Evolutionary conservation across 2,113 vertebrate genomes (phyloP), one percentile per base, ranked within the genome.

Genomic region (Tylochromis polylepis): DNA sequence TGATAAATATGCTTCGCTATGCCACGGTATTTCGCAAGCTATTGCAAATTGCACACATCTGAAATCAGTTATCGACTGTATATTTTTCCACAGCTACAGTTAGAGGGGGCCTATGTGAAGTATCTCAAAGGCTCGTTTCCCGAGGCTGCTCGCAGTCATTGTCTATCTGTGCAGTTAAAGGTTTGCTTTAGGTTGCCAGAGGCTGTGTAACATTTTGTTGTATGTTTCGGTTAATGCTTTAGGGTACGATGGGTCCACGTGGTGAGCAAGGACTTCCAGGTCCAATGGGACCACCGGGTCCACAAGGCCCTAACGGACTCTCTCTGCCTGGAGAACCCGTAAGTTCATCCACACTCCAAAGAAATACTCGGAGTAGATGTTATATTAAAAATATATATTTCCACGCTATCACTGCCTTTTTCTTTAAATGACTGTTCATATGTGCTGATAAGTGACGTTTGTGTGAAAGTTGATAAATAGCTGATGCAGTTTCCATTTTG

Each of bases 301-400:
- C 99, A 2, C 99, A 99, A 93, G 99, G 99, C 58, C 98, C 98
- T 81, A 98, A 97, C 0, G 99, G 99, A 90, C 94, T 99, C 36
- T 99, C 99, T 90, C 96, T 99, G 91, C 98, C 98, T 0, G 99
- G 99, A 86, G 97, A 98, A 95, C 98, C 98, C 91, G 99, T 99
- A 84, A 92, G 94, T 93, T 36, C 8, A 78, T 34, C 10, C 65
- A 6, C 36, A n/a, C 34, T 27, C 15, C 8, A 38, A 34, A 57
- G 3, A 82, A 29, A 49, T 22, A 5, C 1, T 11, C 34, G 62
- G 24, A 15, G 10, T 36, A 38, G 9, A 53, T 31, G 36, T 15
- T 4, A 36, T 43, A 41, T 53, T 65, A 5, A 57, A 87, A 81
- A 7, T 62, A 20, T 78, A 18, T 22, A 53, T 58, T 41, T 55